Percentiles rank a stretch among this genome's conserved stretches.
phyloP scores from a whole-genome alignment of 2,888 invertebrate genomes.

The Limenitis camilla region DNA sequence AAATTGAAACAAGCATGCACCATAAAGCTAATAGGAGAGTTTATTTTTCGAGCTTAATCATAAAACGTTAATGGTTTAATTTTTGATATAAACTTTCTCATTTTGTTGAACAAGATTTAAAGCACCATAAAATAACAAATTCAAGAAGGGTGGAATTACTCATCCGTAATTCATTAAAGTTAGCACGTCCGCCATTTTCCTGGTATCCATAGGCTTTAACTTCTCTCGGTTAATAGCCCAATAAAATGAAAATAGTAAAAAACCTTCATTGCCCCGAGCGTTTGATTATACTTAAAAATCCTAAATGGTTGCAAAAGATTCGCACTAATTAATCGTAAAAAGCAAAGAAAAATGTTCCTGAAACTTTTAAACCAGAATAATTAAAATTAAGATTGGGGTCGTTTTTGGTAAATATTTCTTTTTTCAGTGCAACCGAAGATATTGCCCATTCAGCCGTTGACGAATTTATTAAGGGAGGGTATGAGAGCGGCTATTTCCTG shows the following conservation, averaged over 20 bases:
- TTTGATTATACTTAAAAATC: slow-evolving; percentile 25
- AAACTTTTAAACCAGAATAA: slow-evolving; percentile 4
- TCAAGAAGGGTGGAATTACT: slow-evolving; percentile 52
- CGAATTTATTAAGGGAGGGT: slow-evolving; percentile 85
- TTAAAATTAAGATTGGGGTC: not conserved
- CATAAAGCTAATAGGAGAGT: slow-evolving; percentile 16
- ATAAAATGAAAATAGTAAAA: slow-evolving; percentile 59
- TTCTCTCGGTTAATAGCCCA: slow-evolving; percentile 57
- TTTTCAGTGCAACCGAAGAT: slow-evolving; percentile 86
- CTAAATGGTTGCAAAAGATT: slow-evolving; percentile 30
- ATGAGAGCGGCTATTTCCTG: slow-evolving; percentile 93
- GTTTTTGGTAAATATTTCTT: slow-evolving; percentile 5
- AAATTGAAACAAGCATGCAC: slow-evolving; percentile 10
- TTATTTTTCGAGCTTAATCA: slow-evolving; percentile 2
- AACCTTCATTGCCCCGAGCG: slow-evolving; percentile 32
- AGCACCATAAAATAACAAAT: slow-evolving; percentile 60
- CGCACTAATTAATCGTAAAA: slow-evolving; percentile 45
- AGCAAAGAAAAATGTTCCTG: slow-evolving; percentile 13
- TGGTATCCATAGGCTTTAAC: slow-evolving; percentile 51
- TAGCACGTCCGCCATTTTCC: slow-evolving; percentile 59
- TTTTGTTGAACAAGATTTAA: slow-evolving; percentile 56
- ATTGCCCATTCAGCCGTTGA: slow-evolving; percentile 87
- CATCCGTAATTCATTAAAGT: slow-evolving; percentile 70
- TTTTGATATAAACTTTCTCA: slow-evolving; percentile 51
- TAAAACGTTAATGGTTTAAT: slow-evolving; percentile 21